Conservation (phyloP, 2,888 invertebrate genomes). For the Notodonta dromedarius region DNA sequence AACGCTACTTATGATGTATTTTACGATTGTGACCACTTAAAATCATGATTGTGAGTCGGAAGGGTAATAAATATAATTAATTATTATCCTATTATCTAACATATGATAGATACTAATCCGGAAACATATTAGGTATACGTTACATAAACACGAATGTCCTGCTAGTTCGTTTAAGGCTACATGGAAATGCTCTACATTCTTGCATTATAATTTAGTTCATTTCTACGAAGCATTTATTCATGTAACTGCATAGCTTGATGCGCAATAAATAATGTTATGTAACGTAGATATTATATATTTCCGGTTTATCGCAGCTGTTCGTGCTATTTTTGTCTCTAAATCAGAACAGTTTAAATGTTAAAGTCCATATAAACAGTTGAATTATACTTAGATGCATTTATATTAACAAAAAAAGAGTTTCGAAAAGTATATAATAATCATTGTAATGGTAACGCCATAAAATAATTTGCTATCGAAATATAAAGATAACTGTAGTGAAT, state of each 20-base stretch:
- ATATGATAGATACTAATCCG: slow-evolving; percentile 57
- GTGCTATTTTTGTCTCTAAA: slow-evolving; percentile 71
- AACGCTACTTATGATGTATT: slow-evolving; percentile 81
- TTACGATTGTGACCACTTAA: slow-evolving; percentile 75
- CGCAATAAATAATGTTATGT: neutral
- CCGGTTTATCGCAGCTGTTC: slow-evolving; percentile 57
- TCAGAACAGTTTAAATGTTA: slow-evolving; percentile 64
- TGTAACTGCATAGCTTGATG: neutral
- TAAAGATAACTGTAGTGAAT: slow-evolving; percentile 56
- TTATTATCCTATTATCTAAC: slow-evolving; percentile 66
- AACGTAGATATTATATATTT: slow-evolving; percentile 30
- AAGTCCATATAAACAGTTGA: slow-evolving; percentile 67
- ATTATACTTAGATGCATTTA: slow-evolving; percentile 69
- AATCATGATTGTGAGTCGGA: slow-evolving; percentile 80
- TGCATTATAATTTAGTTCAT: slow-evolving; percentile 13
- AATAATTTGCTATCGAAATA: slow-evolving; percentile 68
- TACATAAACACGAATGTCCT: neutral
- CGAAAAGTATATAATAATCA: slow-evolving; percentile 54
- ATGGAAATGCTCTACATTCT: neutral
- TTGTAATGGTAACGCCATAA: slow-evolving; percentile 55
- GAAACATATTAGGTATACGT: slow-evolving; percentile 34
- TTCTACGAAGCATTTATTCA: slow-evolving; percentile 18
- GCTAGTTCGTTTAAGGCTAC: neutral
- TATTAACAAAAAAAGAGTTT: slow-evolving; percentile 51
- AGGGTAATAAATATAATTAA: slow-evolving; percentile 73